phyloP scores from a whole-genome alignment of 2,797 vertebrate species.

The Epinephelus coioides region DNA sequence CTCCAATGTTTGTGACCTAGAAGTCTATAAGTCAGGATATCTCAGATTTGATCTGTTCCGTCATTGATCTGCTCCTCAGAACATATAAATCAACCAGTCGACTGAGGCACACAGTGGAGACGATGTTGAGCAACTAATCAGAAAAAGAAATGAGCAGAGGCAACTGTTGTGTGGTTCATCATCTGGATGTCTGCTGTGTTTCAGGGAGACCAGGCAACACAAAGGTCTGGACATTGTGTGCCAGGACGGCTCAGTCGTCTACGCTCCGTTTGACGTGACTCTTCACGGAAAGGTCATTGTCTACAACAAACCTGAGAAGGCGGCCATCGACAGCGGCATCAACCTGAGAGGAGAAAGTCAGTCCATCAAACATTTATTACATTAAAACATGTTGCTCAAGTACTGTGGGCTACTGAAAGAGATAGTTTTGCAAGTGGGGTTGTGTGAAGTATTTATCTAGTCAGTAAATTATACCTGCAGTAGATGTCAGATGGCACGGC shows the following conservation, averaged over 20 bases:
- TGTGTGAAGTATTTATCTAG: no score
- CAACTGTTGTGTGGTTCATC: slow-evolving; percentile 3
- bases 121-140: no score
- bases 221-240: slow-evolving; percentile 82
- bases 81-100: neutral
- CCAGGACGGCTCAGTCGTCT: slow-evolving; percentile 61
- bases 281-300: slow-evolving; percentile 61
- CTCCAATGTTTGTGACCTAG: no score
- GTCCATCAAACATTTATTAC: neutral
- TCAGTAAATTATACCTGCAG: no score
- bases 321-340: slow-evolving; percentile 78
- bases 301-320: slow-evolving; percentile 60
- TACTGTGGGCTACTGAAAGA: no score
- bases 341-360: slow-evolving; percentile 69
- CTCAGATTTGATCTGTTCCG: neutral
- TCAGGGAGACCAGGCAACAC: slow-evolving; percentile 42
- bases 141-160: no score
- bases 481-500: no score
- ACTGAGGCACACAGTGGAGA: no score
- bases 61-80: neutral
- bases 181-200: slow-evolving; percentile 10
- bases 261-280: slow-evolving; percentile 81
- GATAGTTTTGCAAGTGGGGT: no score
- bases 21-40: no score
- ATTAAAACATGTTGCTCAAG: neutral